Percentiles rank a stretch among this genome's conserved stretches.
These are phyloP conservation scores for Coboldia fuscipes DNA, from an alignment of 1,140 invertebrate species.

Conservation along the genomic window DNA sequence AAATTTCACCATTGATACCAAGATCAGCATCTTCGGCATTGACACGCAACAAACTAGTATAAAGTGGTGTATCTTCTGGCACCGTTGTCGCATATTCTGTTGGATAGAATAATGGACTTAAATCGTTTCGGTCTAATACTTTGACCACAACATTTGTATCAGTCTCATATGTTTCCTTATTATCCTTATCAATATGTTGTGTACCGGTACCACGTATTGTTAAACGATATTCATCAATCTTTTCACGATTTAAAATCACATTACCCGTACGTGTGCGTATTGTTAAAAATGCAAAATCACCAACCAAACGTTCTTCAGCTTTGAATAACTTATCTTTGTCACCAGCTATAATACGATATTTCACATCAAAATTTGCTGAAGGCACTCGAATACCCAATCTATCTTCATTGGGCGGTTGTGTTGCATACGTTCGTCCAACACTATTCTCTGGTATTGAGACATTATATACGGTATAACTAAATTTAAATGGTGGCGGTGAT, in stretches of 20 bases:
- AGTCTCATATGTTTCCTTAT: conserved; percentile 37
- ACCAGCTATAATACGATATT: conserved; percentile 62
- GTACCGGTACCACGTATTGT: conserved; percentile 29
- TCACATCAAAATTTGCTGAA: conserved; percentile 32
- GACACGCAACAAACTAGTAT: conserved; percentile 52
- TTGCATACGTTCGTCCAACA: conserved; percentile 57
- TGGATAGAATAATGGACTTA: conserved; percentile 78
- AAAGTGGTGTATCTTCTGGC: conserved; percentile 71
- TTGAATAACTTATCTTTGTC: conserved; percentile 84
- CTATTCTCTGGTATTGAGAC: conserved; percentile 82
- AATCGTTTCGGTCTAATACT: conserved; percentile 75
- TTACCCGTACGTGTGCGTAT: conserved; percentile 71
- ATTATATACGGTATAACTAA: conserved; percentile 62
- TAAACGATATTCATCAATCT: conserved; percentile 61
- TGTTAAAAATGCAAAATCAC: conserved; percentile 82
- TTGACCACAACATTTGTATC: conserved; percentile 55
- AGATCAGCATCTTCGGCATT: conserved; percentile 85
- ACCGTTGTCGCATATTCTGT: conserved; percentile 68
- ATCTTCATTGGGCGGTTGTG: conserved; percentile 27
- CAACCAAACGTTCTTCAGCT: conserved; percentile 64
- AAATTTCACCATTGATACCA: conserved; percentile 86
- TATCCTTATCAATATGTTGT: conserved; percentile 24
- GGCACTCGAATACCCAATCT: conserved; percentile 28
- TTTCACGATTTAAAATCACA: conserved; percentile 74
- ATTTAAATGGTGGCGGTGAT: conserved; percentile 16